phyloP scores from a whole-genome alignment of 2,113 vertebrate genomes.

The Pyxicephalus adspersus region DNA sequence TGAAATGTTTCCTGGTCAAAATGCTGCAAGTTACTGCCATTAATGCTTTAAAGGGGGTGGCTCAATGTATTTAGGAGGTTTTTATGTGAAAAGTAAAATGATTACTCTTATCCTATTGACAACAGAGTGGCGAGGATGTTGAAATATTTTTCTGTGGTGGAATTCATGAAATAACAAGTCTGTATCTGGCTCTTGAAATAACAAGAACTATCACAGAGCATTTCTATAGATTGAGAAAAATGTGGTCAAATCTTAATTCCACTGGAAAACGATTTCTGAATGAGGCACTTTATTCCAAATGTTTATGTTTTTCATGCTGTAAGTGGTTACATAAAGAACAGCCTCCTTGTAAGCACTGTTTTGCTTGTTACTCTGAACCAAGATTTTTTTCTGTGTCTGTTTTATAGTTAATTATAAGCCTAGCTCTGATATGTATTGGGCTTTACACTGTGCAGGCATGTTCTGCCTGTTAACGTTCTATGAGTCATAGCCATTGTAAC shows the following conservation, averaged over 20 bases:
- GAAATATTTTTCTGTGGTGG: background rate
- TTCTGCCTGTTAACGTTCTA: no score
- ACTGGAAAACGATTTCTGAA: conserved; percentile 21
- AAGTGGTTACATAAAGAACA: background rate
- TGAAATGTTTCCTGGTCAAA: no score
- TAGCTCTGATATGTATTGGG: no score
- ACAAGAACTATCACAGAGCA: background rate
- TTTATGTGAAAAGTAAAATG: no score
- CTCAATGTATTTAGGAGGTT: no score
- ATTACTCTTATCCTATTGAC: background rate
- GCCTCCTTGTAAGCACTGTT: background rate
- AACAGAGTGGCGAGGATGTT: background rate
- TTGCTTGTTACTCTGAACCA: background rate
- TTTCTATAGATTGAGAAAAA: conserved; percentile 6
- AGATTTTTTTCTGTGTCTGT: no score
- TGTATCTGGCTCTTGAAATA: conserved; percentile 4
- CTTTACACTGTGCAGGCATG: no score
- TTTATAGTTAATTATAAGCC: no score
- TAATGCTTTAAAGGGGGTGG: no score
- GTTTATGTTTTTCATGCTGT: conserved; percentile 4
- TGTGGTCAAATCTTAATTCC: conserved; percentile 21
- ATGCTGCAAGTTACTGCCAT: no score
- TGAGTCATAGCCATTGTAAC: no score
- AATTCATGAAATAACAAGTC: background rate
- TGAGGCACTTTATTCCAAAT: background rate